Evolutionary conservation across 2,797 vertebrate genomes (phyloP).

Genomic region (Gambelia wislizenii): DNA sequence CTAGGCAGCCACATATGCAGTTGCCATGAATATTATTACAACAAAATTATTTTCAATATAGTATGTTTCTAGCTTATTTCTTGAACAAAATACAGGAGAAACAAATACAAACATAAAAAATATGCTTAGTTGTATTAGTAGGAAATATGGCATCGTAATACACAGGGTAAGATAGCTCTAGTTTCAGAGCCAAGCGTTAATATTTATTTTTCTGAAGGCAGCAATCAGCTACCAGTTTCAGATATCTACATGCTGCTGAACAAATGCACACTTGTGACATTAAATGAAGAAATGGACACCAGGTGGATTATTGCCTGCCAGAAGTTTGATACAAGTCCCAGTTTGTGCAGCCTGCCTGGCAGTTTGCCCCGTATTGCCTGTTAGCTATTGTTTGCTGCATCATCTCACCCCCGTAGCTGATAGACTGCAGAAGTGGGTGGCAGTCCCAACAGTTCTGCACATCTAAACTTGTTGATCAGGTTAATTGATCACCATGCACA

Average conservation of each 20-base stretch:
- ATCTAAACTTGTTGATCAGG: neutral
- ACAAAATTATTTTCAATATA: constrained; percentile 45
- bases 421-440: neutral
- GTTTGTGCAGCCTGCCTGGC: neutral
- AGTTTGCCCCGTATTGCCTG: neutral
- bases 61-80: constrained; percentile 52
- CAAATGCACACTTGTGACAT: constrained; percentile 11
- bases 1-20: constrained; percentile 31
- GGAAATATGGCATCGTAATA: constrained; percentile 42
- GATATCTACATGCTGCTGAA: constrained; percentile 25
- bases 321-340: neutral
- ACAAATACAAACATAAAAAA: constrained; percentile 55
- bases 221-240: constrained; percentile 44
- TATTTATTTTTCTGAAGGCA: constrained; percentile 49
- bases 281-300: neutral
- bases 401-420: neutral
- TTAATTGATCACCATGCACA: neutral
- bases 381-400: neutral
- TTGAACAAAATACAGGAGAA: constrained; percentile 6
- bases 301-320: neutral
- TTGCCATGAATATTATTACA: constrained; percentile 51
- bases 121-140: constrained; percentile 21
- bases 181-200: constrained; percentile 52
- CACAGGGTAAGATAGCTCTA: constrained; percentile 25
- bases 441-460: neutral